These are phyloP conservation scores for Scaptomyza parva DNA, from an alignment of 2,888 invertebrate genomes.

Conservation along the genomic window DNA sequence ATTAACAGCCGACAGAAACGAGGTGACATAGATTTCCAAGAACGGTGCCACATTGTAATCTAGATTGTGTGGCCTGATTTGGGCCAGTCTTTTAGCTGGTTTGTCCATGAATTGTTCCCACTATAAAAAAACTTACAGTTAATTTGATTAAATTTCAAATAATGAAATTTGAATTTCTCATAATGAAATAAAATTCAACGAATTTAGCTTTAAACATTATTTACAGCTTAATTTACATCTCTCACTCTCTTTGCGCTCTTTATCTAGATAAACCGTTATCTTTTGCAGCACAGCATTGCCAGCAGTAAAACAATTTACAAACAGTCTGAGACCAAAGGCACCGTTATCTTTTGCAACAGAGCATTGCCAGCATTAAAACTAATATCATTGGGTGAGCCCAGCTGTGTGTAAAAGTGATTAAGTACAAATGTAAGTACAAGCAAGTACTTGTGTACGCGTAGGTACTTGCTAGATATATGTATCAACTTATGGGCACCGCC, in stretches of 20 bases:
- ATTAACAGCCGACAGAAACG: background rate
- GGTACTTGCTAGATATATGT: slow-evolving; percentile 18
- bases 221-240: background rate
- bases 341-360: background rate
- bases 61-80: background rate
- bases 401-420: slow-evolving; percentile 13
- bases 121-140: no score
- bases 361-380: slow-evolving; percentile 1
- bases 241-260: background rate
- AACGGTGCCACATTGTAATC: background rate
- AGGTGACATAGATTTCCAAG: background rate
- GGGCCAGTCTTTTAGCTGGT: no score
- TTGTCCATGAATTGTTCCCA: background rate
- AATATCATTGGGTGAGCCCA: background rate
- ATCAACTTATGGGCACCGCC: slow-evolving; percentile 42
- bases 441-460: slow-evolving; percentile 19
- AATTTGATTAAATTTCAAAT: background rate
- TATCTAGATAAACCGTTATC: background rate
- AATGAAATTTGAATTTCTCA: background rate
- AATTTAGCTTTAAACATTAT: background rate
- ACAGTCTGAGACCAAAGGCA: no score
- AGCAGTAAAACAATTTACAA: background rate
- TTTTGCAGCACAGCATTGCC: background rate
- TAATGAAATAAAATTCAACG: background rate
- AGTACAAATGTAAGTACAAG: slow-evolving; percentile 14